A percentile compares a stretch with the other conserved stretches of the same genome.
These are phyloP conservation scores for Oreortyx pictus DNA, from an alignment of 2,797 vertebrate species.

Conservation along the genomic window DNA sequence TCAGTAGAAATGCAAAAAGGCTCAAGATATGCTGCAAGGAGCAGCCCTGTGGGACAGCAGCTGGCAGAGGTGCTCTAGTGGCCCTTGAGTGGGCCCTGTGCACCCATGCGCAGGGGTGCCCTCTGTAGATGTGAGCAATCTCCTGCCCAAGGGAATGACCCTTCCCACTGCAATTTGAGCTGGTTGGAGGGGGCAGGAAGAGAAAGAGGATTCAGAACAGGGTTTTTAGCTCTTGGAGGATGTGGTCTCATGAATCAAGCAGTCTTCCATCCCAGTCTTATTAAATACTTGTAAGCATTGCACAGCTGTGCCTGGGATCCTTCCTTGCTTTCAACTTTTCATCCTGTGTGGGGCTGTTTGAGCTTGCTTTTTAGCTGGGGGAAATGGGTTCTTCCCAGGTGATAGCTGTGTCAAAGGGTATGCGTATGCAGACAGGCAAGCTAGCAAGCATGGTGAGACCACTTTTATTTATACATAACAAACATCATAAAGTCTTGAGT, in stretches of 20 bases:
- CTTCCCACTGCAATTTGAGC: not conserved
- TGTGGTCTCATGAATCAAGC: not conserved
- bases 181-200: not conserved
- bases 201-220: not conserved
- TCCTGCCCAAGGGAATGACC: not conserved
- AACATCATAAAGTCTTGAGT: not conserved
- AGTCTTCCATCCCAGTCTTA: not conserved
- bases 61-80: not conserved
- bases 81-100: not conserved
- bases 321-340: not conserved
- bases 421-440: not conserved
- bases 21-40: not conserved
- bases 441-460: not conserved
- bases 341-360: not conserved
- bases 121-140: not conserved
- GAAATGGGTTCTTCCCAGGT: not conserved
- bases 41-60: fast-evolving
- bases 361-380: not conserved
- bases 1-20: not conserved
- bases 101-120: no score
- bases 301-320: not conserved
- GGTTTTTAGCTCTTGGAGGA: not conserved
- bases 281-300: not conserved
- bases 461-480: not conserved
- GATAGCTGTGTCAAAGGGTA: not conserved